These are phyloP conservation scores for Rhagium mordax DNA, from an alignment of 2,888 invertebrate species.

Conservation along the genomic window DNA sequence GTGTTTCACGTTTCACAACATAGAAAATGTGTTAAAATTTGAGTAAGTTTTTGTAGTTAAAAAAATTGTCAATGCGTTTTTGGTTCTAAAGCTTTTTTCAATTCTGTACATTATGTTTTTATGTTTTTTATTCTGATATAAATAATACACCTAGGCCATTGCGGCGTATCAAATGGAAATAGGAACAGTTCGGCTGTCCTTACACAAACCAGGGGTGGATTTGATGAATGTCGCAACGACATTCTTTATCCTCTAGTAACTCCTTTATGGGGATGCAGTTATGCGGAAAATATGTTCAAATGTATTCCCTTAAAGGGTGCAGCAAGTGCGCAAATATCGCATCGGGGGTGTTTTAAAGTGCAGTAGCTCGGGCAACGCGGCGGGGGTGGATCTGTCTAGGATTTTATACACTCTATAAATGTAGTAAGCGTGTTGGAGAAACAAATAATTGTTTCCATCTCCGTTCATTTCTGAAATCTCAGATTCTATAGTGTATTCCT, in stretches of 20 bases:
- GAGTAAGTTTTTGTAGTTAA: too few relatives aligned
- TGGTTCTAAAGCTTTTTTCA: too few relatives aligned
- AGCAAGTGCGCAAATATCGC: slow-evolving; percentile 38
- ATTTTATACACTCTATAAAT: too few relatives aligned
- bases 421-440: too few relatives aligned
- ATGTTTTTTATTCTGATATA: too few relatives aligned
- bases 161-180: not conserved
- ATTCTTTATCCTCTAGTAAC: slow-evolving; percentile 45
- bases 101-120: too few relatives aligned
- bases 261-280: slow-evolving; percentile 54
- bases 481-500: too few relatives aligned
- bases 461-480: too few relatives aligned
- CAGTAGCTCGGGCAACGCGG: not conserved
- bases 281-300: slow-evolving; percentile 61
- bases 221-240: slow-evolving; percentile 32
- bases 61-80: too few relatives aligned
- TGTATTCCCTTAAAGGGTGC: slow-evolving; percentile 52
- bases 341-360: not conserved
- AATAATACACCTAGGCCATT: not conserved
- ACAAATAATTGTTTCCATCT: too few relatives aligned
- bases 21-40: too few relatives aligned
- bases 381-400: not conserved
- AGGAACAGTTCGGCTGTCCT: not conserved
- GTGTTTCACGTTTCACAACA: too few relatives aligned
- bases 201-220: slow-evolving; percentile 16